Percentiles rank a stretch among this genome's conserved stretches.
These are phyloP conservation scores for Drosophila pseudotalamancana DNA, from an alignment of 2,888 invertebrate genomes.

Conservation along the genomic window DNA sequence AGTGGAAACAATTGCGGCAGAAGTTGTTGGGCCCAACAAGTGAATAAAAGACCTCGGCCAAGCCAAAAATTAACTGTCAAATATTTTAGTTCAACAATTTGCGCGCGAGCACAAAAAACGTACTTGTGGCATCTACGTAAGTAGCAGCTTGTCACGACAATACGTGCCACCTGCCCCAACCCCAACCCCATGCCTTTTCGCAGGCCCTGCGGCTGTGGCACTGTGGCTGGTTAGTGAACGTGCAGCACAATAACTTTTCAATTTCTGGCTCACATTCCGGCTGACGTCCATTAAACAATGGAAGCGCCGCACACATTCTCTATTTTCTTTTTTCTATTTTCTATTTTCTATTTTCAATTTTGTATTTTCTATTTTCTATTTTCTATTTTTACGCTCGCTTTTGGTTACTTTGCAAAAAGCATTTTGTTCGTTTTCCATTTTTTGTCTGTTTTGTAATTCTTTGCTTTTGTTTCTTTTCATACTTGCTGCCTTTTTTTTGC, in stretches of 20 bases:
- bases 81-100: slow-evolving; percentile 76
- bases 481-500: slow-evolving; percentile 13
- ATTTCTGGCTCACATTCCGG: slow-evolving; percentile 79
- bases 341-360: slow-evolving; percentile 71
- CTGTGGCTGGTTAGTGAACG: slow-evolving; percentile 44
- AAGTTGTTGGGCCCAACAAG: slow-evolving; percentile 38
- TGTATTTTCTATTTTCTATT: slow-evolving; percentile 69
- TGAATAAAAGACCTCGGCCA: slow-evolving; percentile 51
- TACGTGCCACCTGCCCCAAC: slow-evolving; percentile 19
- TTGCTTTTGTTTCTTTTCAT: slow-evolving; percentile 37
- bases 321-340: slow-evolving; percentile 70
- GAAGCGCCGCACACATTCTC: slow-evolving; percentile 49
- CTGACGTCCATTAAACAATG: slow-evolving; percentile 79
- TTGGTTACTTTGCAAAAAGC: slow-evolving; percentile 76
- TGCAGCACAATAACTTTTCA: slow-evolving; percentile 76
- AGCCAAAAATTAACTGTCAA: slow-evolving; percentile 76
- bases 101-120: slow-evolving; percentile 57
- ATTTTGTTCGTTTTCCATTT: slow-evolving; percentile 51
- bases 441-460: slow-evolving; percentile 27
- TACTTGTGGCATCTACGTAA: slow-evolving; percentile 28
- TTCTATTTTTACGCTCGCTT: slow-evolving; percentile 70
- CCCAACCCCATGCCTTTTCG: background rate
- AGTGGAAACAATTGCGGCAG: slow-evolving; percentile 49
- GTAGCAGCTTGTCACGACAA: slow-evolving; percentile 73
- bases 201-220: slow-evolving; percentile 5